Evolutionary conservation across 2,113 vertebrate species (phyloP).

Genomic region (Tylochromis polylepis): DNA sequence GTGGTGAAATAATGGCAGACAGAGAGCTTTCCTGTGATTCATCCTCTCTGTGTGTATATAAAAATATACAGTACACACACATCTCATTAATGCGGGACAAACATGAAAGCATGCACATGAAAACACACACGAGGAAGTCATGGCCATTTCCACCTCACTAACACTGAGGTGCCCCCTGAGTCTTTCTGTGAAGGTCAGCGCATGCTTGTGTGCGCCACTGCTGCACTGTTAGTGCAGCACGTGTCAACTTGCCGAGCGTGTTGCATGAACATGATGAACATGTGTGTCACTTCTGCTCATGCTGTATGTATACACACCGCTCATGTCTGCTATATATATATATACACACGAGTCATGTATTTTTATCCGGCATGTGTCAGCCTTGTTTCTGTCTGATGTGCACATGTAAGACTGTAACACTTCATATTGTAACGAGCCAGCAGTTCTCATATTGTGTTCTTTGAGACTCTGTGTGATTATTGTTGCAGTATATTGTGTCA

Average conservation of each 20-base stretch:
- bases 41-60: background rate
- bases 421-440: background rate
- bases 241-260: background rate
- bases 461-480: background rate
- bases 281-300: slow-evolving; percentile 19
- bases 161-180: slow-evolving; percentile 32
- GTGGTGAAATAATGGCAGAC: slow-evolving; percentile 36
- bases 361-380: slow-evolving; percentile 12
- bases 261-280: slow-evolving; percentile 12
- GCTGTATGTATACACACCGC: background rate
- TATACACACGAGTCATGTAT: slow-evolving; percentile 5
- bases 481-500: background rate
- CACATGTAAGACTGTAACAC: background rate
- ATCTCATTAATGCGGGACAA: background rate
- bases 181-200: slow-evolving; percentile 59
- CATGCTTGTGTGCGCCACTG: slow-evolving; percentile 36
- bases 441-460: background rate
- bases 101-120: background rate
- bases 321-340: background rate
- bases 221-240: background rate
- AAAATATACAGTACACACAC: background rate
- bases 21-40: slow-evolving; percentile 8
- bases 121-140: slow-evolving; percentile 33
- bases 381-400: background rate
- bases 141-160: slow-evolving; percentile 24